Conservation (phyloP, 2,797 vertebrate species). For the Acanthurus leucopareius region DNA sequence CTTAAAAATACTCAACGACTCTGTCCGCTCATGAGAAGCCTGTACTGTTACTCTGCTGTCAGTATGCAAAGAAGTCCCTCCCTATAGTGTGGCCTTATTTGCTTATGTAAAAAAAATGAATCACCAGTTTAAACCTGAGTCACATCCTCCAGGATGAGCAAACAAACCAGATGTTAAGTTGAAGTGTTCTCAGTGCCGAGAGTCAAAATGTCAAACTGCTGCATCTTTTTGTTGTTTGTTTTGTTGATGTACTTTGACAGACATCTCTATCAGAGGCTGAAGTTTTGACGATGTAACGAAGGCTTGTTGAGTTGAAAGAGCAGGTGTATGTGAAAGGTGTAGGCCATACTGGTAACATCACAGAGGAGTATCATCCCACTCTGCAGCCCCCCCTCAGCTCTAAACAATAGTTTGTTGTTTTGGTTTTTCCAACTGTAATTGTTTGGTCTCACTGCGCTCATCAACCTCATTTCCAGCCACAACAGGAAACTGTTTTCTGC, state of each 20-base stretch:
- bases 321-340: no score
- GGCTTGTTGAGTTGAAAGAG: no score
- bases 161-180: background rate
- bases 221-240: background rate
- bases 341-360: no score
- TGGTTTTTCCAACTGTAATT: no score
- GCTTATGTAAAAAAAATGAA: background rate
- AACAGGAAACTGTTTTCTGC: no score
- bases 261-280: background rate
- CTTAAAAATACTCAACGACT: background rate
- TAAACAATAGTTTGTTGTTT: no score
- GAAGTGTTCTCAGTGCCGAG: constrained; percentile 1
- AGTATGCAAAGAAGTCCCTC: constrained; percentile 8
- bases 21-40: background rate
- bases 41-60: background rate
- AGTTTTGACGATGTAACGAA: background rate
- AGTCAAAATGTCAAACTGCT: background rate
- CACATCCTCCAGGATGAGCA: constrained; percentile 13
- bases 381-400: no score
- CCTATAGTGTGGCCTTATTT: constrained; percentile 1
- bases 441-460: no score
- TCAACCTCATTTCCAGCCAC: no score
- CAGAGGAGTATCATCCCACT: no score
- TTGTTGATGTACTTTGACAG: background rate
- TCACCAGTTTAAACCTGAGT: constrained; percentile 31